These are phyloP conservation scores for Euphydryas editha DNA, from an alignment of 2,888 invertebrate species.

Conservation along the genomic window DNA sequence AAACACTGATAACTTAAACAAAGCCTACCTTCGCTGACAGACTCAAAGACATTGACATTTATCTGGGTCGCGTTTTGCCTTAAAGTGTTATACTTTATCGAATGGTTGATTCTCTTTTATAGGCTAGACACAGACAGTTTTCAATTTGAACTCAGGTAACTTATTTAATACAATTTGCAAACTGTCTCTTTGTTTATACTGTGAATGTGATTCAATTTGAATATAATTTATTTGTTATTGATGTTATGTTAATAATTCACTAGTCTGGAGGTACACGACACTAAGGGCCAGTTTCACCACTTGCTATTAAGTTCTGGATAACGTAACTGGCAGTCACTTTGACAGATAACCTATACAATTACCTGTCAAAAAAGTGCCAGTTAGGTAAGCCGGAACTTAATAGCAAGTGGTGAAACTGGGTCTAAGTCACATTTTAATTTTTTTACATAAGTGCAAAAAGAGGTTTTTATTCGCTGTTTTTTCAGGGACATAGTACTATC, in stretches of 20 bases:
- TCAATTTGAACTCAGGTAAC: conserved; percentile 24
- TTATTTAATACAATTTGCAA: conserved; percentile 17
- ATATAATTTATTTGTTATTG: background rate
- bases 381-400: no score
- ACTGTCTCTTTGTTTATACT: conserved; percentile 1
- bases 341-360: no score
- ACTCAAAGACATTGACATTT: conserved; percentile 25
- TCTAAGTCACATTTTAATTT: no score
- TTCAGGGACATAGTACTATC: no score
- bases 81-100: conserved; percentile 27
- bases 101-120: conserved; percentile 18
- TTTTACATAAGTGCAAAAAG: no score
- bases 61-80: conserved; percentile 32
- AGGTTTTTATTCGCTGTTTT: no score
- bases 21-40: conserved; percentile 30
- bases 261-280: no score
- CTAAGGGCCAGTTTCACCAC: no score
- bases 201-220: conserved; percentile 3
- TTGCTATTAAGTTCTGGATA: no score
- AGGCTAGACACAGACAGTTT: conserved; percentile 18
- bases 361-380: no score
- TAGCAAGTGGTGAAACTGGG: no score
- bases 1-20: conserved; percentile 56
- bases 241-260: background rate
- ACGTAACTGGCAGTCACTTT: no score